phyloP scores from a whole-genome alignment of 1,140 invertebrate genomes.

The Potamilus streckersoni region DNA sequence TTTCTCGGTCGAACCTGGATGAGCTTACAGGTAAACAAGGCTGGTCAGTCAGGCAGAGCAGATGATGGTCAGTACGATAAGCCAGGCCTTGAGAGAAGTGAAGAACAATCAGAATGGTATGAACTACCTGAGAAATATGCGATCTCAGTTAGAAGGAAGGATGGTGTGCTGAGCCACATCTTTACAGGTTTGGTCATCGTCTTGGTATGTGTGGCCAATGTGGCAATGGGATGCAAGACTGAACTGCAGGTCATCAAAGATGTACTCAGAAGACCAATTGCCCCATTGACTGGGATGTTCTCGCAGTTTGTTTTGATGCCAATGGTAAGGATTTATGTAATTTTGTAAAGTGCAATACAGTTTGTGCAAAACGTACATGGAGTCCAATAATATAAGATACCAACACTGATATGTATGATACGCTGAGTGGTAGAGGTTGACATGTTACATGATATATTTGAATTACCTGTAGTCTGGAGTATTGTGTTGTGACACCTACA shows the following conservation, averaged over 20 bases:
- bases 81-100: conserved; percentile 1
- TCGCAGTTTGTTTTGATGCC: conserved; percentile 70
- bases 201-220: conserved; percentile 61
- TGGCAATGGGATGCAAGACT: conserved; percentile 68
- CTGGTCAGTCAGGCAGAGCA: not conserved
- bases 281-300: conserved; percentile 65
- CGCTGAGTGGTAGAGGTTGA: too few species aligned
- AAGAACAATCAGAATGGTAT: conserved; percentile 26
- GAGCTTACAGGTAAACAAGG: conserved; percentile 26
- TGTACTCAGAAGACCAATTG: conserved; percentile 63
- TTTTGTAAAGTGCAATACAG: too few species aligned
- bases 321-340: conserved; percentile 55
- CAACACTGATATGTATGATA: too few species aligned
- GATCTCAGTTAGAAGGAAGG: conserved; percentile 48
- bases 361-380: too few species aligned
- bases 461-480: too few species aligned
- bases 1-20: conserved; percentile 35
- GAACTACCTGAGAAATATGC: conserved; percentile 32
- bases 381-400: too few species aligned
- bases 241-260: conserved; percentile 64
- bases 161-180: conserved; percentile 49
- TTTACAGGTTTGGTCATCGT: conserved; percentile 59
- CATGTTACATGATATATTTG: too few species aligned
- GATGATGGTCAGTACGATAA: conserved; percentile 10
- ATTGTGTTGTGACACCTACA: too few species aligned